A percentile compares a stretch with the other conserved stretches of the same genome.
Conservation (phyloP, 2,888 invertebrate species). For the Corythucha ciliata region DNA sequence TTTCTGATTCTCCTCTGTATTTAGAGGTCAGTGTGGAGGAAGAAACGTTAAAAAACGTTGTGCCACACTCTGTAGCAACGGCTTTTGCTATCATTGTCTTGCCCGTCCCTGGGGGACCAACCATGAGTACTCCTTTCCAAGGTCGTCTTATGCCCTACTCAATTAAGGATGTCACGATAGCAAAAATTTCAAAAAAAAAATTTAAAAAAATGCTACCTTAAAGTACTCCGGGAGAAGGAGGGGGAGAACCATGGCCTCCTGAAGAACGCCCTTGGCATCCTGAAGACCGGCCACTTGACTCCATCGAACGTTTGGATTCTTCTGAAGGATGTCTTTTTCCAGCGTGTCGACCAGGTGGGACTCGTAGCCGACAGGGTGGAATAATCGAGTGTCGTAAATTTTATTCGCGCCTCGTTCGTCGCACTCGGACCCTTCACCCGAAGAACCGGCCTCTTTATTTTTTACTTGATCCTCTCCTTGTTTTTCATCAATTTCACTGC, state of each 20-base stretch:
- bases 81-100: conserved; percentile 77
- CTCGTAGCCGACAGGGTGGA: conserved; percentile 62
- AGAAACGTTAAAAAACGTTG: conserved; percentile 81
- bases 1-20: conserved; percentile 85
- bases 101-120: conserved; percentile 64
- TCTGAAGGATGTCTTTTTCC: conserved; percentile 74
- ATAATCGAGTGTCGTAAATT: conserved; percentile 41
- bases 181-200: background rate
- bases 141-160: conserved; percentile 64
- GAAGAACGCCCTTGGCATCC: conserved; percentile 64
- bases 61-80: conserved; percentile 79
- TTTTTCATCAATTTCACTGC: conserved; percentile 28
- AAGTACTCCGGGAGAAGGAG: conserved; percentile 83
- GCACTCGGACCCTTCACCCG: conserved; percentile 20
- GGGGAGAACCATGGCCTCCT: conserved; percentile 81
- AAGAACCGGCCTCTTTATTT: conserved; percentile 28
- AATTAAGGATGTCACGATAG: conserved; percentile 16
- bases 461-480: conserved; percentile 33
- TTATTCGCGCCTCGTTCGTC: background rate
- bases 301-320: conserved; percentile 73
- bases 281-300: conserved; percentile 62
- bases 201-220: conserved; percentile 46
- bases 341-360: conserved; percentile 68
- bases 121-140: conserved; percentile 65
- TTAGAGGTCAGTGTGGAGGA: conserved; percentile 80